These are phyloP conservation scores for Pantherophis vulpinus DNA, from an alignment of 2,797 vertebrate species.

Conservation along the genomic window DNA sequence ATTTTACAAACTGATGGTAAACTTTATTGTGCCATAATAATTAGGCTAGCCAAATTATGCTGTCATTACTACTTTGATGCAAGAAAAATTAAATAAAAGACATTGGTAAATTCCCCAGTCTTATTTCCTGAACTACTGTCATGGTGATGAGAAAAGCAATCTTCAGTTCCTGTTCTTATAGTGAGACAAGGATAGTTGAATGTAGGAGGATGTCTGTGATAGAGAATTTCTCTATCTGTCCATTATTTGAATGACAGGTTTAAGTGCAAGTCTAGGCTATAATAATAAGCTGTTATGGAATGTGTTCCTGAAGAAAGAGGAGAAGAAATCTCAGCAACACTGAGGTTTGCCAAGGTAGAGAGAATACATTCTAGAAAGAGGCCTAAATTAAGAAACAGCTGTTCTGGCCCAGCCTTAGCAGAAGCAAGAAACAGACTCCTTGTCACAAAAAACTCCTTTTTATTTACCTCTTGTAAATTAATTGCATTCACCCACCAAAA, in stretches of 20 bases:
- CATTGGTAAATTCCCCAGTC: not conserved
- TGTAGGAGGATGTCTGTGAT: not conserved
- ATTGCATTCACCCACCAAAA: too few relatives aligned
- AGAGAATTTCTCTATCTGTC: not conserved
- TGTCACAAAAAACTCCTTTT: too few relatives aligned
- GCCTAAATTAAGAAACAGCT: not conserved
- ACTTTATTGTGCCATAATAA: not conserved
- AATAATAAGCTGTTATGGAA: not conserved
- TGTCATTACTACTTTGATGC: not conserved
- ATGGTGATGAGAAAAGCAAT: not conserved
- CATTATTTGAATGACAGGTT: not conserved
- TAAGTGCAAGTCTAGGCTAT: not conserved
- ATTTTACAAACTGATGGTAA: not conserved
- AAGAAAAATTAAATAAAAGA: not conserved
- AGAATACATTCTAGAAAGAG: not conserved
- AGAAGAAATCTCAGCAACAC: not conserved
- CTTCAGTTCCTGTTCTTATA: not conserved
- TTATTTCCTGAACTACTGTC: not conserved
- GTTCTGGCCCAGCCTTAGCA: too few relatives aligned
- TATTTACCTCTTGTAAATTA: too few relatives aligned
- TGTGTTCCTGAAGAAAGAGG: not conserved
- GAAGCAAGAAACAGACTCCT: too few relatives aligned
- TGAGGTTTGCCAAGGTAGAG: not conserved
- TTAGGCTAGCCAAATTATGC: not conserved
- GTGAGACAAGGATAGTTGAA: not conserved